Conservation (phyloP, 2,113 vertebrate genomes). For the Anhinga rufa region DNA sequence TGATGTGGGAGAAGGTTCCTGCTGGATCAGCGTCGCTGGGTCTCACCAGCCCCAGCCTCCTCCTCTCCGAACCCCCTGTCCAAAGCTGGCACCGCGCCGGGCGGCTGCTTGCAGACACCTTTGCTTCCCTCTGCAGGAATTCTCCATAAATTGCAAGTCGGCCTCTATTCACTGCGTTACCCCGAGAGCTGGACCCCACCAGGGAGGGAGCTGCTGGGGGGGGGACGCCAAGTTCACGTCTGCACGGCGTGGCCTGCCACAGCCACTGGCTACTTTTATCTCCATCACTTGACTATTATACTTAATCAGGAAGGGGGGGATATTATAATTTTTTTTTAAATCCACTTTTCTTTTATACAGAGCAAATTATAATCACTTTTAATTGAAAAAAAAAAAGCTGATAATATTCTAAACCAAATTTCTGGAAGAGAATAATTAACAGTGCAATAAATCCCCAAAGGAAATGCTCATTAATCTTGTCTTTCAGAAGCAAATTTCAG, state of each 20-base stretch:
- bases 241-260: not conserved
- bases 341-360: slow-evolving; percentile 39
- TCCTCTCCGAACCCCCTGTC: not conserved
- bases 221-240: not conserved
- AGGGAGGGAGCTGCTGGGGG: not conserved
- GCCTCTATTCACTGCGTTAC: not conserved
- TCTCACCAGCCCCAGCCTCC: not conserved
- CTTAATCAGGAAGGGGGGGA: slow-evolving; percentile 5
- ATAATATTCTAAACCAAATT: slow-evolving; percentile 41
- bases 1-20: not conserved
- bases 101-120: not conserved
- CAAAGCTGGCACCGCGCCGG: not conserved
- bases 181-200: not conserved
- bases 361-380: slow-evolving; percentile 53
- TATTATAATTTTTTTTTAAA: slow-evolving; percentile 17
- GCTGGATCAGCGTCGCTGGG: not conserved
- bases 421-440: slow-evolving; percentile 54
- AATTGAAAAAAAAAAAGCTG: slow-evolving; percentile 55
- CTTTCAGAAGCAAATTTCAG: slow-evolving; percentile 51
- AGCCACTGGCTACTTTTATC: slow-evolving; percentile 37
- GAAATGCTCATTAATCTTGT: slow-evolving; percentile 57
- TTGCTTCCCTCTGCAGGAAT: slow-evolving; percentile 8
- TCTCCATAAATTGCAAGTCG: not conserved
- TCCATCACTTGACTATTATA: slow-evolving; percentile 26
- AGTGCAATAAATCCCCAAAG: slow-evolving; percentile 38